Evolutionary conservation across 2,888 invertebrate species (phyloP), one percentile per base, ranked within the genome.

Genomic region (Eupsilia transversa): DNA sequence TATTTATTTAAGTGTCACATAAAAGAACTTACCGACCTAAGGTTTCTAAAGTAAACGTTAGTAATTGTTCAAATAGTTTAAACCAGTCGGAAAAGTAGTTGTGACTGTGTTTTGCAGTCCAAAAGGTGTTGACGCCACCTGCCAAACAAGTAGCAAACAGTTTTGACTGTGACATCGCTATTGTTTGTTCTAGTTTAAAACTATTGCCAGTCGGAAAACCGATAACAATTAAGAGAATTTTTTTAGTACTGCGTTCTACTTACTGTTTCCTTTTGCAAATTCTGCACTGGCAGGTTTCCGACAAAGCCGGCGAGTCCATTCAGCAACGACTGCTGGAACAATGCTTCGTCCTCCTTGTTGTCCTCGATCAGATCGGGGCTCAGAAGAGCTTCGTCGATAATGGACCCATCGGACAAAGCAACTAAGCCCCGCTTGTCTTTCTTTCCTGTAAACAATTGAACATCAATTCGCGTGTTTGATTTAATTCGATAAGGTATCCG

Each of bases 261-360:
- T 86, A 97, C 96, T 79, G 97, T 97, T 84, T 97, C 95, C 85
- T 97, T 97, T 87, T 98, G 97, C 81, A 97, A 94, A 87, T 97
- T 97, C 83, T 97, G 96, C 7, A 97, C 95, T 1, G 97, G 97
- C 64, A 97, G 91, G 80, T 97, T 97, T 12, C 97, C 97, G 0
- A 98, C 98, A 56, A 97, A 97, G 72, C 97, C 97, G 1, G 98
- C 97, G 41, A 98, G 94, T 1, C 98, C 98, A 67, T 94, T 94
- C 52, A 97, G 92, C 12, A 97, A 93, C 20, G 97, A 97, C 82
- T 97, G 96, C 86, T 97, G 96, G 88, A 96, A 96, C 33, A 92
- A 65, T 9, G 95, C 93, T 23, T 94, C 94, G 4, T 96, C 95
- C 5, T 93, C 92, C 14, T 75, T 77, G 54, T 86, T 89, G 20